Conservation (phyloP, 2,797 vertebrate genomes). For the Enteromius fasciolatus region DNA sequence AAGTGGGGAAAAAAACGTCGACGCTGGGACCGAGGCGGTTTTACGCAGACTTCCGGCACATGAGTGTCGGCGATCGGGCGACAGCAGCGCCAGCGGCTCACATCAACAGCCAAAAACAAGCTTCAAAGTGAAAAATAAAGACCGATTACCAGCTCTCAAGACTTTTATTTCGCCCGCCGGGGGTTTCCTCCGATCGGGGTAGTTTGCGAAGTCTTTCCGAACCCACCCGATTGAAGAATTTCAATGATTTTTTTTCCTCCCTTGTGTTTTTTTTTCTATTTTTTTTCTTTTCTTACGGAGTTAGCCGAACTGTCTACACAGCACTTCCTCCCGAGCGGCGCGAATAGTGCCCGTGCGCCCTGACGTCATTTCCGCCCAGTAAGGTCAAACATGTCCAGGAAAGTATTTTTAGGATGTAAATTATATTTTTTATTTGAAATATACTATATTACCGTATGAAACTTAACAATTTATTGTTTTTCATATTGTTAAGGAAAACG, state of each 20-base stretch:
- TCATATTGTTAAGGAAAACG: not conserved
- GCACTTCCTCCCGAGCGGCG: slow-evolving; percentile 80
- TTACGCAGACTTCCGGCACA: slow-evolving; percentile 81
- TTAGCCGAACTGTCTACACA: slow-evolving; percentile 73
- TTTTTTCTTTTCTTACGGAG: slow-evolving; percentile 70
- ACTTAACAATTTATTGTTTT: not conserved
- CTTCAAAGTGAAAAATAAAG: slow-evolving; percentile 63
- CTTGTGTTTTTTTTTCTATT: slow-evolving; percentile 63
- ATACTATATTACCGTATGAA: not conserved
- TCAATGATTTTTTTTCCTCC: slow-evolving; percentile 66
- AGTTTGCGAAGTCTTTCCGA: slow-evolving; percentile 60
- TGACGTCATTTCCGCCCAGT: slow-evolving; percentile 67
- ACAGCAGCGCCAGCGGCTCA: slow-evolving; percentile 55
- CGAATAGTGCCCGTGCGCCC: slow-evolving; percentile 55
- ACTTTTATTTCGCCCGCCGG: slow-evolving; percentile 62
- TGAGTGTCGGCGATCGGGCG: slow-evolving; percentile 69
- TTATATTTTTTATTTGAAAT: not conserved
- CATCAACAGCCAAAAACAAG: slow-evolving; percentile 61
- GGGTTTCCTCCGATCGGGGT: slow-evolving; percentile 58
- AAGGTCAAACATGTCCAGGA: slow-evolving; percentile 12
- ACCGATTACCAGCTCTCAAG: slow-evolving; percentile 72
- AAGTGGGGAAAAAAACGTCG: slow-evolving; percentile 56
- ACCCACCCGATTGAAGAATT: slow-evolving; percentile 65
- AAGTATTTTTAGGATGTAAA: not conserved
- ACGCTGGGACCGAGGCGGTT: slow-evolving; percentile 58